These are phyloP conservation scores for Pseudopodoces humilis DNA, from an alignment of 2,113 vertebrate species.

Conservation along the genomic window DNA sequence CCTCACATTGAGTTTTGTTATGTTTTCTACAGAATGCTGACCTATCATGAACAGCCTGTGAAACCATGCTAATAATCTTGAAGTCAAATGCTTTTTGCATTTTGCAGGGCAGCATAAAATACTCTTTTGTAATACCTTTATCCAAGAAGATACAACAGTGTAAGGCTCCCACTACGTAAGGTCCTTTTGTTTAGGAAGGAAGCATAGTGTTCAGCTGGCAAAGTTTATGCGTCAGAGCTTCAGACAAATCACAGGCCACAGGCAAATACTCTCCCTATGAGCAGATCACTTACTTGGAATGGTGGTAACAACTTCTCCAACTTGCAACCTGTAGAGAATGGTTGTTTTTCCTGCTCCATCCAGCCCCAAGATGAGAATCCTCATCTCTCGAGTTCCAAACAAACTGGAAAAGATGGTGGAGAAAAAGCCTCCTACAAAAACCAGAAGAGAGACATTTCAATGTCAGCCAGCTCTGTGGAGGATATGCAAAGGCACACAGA, in stretches of 20 bases:
- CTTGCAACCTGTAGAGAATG: constrained; percentile 95
- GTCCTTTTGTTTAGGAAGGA: background rate
- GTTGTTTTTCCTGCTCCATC: constrained; percentile 98
- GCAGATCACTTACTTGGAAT: constrained; percentile 89
- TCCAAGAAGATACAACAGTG: background rate
- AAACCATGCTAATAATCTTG: background rate
- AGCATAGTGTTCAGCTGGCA: accelerated
- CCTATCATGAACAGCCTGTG: background rate
- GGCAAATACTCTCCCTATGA: background rate
- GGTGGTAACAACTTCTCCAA: constrained; percentile 98
- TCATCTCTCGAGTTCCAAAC: constrained; percentile 97
- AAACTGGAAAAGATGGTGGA: constrained; percentile 94
- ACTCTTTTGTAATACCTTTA: background rate
- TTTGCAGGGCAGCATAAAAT: background rate
- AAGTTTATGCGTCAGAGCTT: background rate
- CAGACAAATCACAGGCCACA: background rate
- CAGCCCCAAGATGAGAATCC: constrained; percentile 96
- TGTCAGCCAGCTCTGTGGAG: background rate
- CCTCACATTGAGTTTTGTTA: background rate
- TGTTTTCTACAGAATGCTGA: background rate
- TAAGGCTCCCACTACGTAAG: background rate
- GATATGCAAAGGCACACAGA: background rate
- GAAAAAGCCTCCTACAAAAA: constrained; percentile 88
- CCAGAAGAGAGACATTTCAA: background rate
- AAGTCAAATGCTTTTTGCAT: background rate